Conservation (phyloP, 2,113 vertebrate genomes). For the Mola mola region DNA sequence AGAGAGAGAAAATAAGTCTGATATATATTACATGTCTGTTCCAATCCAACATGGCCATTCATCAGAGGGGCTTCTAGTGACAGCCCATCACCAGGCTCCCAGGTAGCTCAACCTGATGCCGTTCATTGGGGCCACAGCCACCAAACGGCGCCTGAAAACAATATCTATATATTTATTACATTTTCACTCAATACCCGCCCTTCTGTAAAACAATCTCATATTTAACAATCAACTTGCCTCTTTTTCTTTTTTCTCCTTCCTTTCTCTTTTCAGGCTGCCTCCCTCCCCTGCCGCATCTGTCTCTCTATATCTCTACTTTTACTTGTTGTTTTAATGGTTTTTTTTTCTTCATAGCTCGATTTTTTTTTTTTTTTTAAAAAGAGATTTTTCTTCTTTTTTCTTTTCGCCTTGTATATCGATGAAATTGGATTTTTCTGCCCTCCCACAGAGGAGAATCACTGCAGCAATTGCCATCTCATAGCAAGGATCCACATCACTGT, state of each 20-base stretch:
- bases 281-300: conserved; percentile 13
- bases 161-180: conserved; percentile 81
- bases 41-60: conserved; percentile 80
- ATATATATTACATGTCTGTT: conserved; percentile 86
- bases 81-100: conserved; percentile 80
- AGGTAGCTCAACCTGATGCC: conserved; percentile 65
- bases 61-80: conserved; percentile 79
- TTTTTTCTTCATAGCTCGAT: conserved; percentile 44
- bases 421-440: conserved; percentile 74
- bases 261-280: conserved; percentile 28
- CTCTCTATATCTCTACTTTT: conserved; percentile 27
- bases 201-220: conserved; percentile 80
- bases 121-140: conserved; percentile 64
- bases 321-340: conserved; percentile 31
- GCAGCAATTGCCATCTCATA: conserved; percentile 65
- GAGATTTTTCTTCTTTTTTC: conserved; percentile 31
- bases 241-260: conserved; percentile 14
- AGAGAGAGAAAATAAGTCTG: conserved; percentile 74
- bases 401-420: conserved; percentile 65
- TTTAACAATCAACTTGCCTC: conserved; percentile 74
- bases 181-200: conserved; percentile 79
- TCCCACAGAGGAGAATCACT: conserved; percentile 62
- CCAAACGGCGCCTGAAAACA: conserved; percentile 82
- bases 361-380: conserved; percentile 49
- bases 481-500: conserved; percentile 62